Percentiles rank a stretch among this genome's conserved stretches.
Evolutionary conservation across 1,140 invertebrate species (phyloP).

Genomic region (Zeugodacus cucurbitae): DNA sequence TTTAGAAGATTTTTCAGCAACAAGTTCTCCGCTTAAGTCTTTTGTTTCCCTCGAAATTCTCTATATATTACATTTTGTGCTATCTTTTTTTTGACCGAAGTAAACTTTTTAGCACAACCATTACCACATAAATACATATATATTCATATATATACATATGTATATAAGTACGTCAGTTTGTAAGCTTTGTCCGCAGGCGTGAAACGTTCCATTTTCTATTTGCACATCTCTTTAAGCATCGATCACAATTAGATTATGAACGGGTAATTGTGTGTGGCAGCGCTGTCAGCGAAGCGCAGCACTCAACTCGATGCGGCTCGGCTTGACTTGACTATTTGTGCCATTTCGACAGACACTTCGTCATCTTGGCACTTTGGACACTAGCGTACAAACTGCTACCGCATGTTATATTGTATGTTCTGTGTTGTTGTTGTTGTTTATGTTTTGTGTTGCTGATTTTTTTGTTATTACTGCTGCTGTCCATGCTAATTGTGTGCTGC

Average conservation of each 20-base stretch:
- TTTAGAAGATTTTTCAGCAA: too few species aligned
- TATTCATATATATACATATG: background rate
- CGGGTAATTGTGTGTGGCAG: background rate
- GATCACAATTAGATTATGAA: slow-evolving; percentile 36
- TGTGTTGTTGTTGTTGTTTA: background rate
- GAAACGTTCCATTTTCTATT: slow-evolving; percentile 34
- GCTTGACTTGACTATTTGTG: background rate
- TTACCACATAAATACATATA: too few species aligned
- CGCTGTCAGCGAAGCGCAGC: background rate
- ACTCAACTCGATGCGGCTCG: background rate
- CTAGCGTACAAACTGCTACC: background rate
- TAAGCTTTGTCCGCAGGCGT: background rate
- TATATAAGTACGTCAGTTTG: background rate
- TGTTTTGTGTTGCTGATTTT: background rate
- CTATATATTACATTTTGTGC: background rate
- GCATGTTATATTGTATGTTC: background rate
- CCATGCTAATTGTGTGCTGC: slow-evolving; percentile 10
- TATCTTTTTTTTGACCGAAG: too few species aligned
- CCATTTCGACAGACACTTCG: background rate
- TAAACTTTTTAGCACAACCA: too few species aligned
- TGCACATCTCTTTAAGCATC: background rate
- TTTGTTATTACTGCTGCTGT: background rate
- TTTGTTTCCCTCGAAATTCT: background rate
- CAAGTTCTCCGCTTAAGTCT: background rate
- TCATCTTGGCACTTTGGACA: background rate